These are phyloP conservation scores for Melanerpes formicivorus DNA, from an alignment of 2,113 vertebrate species.

Conservation along the genomic window DNA sequence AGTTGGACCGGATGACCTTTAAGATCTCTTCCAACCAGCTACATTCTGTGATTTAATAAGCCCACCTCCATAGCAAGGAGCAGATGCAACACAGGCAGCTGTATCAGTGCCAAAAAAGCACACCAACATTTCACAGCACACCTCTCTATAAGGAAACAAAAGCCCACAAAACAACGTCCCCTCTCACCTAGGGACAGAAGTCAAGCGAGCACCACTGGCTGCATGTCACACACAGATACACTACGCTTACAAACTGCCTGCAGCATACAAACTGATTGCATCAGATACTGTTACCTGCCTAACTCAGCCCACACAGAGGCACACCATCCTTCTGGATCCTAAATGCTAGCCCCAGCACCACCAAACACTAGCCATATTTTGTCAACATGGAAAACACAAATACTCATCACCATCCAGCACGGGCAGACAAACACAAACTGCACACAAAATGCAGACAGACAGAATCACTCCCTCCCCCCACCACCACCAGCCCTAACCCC, in stretches of 20 bases:
- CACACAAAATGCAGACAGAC: neutral
- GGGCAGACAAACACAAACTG: constrained; percentile 30
- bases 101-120: neutral
- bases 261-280: constrained; percentile 6
- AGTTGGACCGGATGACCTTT: no score
- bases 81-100: neutral
- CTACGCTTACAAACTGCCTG: constrained; percentile 5
- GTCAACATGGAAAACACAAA: constrained; percentile 46
- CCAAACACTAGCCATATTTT: constrained; percentile 38
- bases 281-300: constrained; percentile 35
- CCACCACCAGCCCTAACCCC: no score
- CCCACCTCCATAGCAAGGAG: neutral
- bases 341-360: constrained; percentile 12
- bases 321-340: constrained; percentile 35
- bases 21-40: no score
- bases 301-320: constrained; percentile 42
- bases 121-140: neutral
- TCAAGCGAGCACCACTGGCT: neutral
- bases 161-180: neutral
- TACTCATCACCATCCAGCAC: constrained; percentile 39
- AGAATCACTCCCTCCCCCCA: neutral
- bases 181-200: neutral
- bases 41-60: neutral
- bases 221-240: neutral
- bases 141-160: neutral